Percentiles rank a stretch among this genome's conserved stretches.
These are phyloP conservation scores for Ciconia stormi DNA, from an alignment of 2,113 vertebrate species.

Conservation along the genomic window DNA sequence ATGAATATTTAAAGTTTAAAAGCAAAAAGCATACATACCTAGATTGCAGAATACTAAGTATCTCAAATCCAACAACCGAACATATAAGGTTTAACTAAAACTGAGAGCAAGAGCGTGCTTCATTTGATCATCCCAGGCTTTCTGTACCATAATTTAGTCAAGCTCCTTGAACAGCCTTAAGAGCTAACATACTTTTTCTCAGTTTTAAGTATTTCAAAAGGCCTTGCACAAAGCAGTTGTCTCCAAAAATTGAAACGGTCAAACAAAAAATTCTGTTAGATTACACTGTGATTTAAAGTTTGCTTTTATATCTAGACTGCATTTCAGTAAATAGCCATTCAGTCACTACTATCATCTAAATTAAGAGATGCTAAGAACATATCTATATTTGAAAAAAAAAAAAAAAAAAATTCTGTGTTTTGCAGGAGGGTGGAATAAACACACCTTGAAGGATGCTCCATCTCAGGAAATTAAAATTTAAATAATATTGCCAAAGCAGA, in stretches of 20 bases:
- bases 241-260: neutral
- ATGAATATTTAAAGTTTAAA: neutral
- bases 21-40: neutral
- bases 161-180: neutral
- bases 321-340: neutral
- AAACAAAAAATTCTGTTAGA: neutral
- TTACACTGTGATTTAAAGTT: neutral
- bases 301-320: neutral
- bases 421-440: neutral
- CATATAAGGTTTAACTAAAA: neutral
- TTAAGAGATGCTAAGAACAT: neutral
- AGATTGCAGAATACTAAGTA: neutral
- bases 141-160: neutral
- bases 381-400: rapidly evolving
- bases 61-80: neutral
- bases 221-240: neutral
- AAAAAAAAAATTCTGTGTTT: neutral
- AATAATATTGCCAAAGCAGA: neutral
- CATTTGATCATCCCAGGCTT: neutral
- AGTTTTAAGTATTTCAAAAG: neutral
- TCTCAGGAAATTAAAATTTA: neutral
- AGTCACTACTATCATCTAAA: neutral
- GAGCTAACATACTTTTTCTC: neutral
- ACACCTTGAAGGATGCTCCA: neutral
- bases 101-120: neutral